These are phyloP conservation scores for Ceyx cyanopectus DNA, from an alignment of 2,113 vertebrate species.

Conservation along the genomic window DNA sequence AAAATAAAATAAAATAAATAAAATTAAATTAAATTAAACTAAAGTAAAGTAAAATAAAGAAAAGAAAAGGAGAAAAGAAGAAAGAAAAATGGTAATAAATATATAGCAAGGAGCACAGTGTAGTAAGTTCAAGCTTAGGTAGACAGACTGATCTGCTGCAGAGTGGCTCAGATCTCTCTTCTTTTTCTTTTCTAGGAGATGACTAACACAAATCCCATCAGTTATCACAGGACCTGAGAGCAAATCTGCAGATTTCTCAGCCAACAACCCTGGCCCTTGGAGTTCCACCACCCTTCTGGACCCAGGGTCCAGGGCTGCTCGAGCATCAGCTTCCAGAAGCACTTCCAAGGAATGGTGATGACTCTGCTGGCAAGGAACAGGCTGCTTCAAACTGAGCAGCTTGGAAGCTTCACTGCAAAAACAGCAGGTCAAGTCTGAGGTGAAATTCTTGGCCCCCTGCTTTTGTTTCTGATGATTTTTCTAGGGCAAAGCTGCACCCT, in stretches of 20 bases:
- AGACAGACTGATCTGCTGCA: background rate
- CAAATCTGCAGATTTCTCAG: background rate
- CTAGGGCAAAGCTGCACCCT: background rate
- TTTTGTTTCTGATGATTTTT: background rate
- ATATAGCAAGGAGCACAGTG: accelerated
- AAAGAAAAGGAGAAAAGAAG: background rate
- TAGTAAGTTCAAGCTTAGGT: background rate
- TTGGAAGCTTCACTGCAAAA: background rate
- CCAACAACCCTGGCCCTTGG: background rate
- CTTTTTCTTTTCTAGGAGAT: background rate
- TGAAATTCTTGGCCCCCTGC: slow-evolving; percentile 21
- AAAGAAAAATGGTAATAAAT: background rate
- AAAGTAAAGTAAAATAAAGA: no score
- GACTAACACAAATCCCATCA: background rate
- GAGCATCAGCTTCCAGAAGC: background rate
- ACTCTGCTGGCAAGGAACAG: background rate
- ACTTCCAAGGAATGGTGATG: background rate
- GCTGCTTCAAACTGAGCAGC: background rate
- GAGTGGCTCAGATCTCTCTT: background rate
- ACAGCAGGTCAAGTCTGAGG: background rate
- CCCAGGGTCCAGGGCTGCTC: background rate
- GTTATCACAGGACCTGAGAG: background rate
- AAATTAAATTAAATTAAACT: no score
- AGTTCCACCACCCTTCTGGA: background rate
- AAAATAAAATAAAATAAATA: no score